Conservation (phyloP, 1,140 invertebrate species). For the Choristoneura fumiferana region DNA sequence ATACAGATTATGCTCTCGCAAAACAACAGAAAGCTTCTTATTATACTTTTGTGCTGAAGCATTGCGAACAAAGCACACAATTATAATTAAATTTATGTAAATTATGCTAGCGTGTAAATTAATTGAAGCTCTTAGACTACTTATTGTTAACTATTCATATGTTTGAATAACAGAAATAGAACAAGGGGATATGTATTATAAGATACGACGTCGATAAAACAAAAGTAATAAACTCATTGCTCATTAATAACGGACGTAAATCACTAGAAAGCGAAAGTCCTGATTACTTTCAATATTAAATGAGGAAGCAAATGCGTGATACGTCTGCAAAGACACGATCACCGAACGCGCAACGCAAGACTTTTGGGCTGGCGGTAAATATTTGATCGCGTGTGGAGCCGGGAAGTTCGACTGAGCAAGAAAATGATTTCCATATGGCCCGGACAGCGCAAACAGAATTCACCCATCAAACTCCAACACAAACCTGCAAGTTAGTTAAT, state of each 20-base stretch:
- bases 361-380: constrained; percentile 56
- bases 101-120: not conserved
- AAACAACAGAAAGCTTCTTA: constrained; percentile 9
- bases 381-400: constrained; percentile 58
- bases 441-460: constrained; percentile 57
- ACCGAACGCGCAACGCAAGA: constrained; percentile 39
- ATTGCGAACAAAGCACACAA: constrained; percentile 12
- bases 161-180: not conserved
- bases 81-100: constrained; percentile 18
- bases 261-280: constrained; percentile 19
- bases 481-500: constrained; percentile 68
- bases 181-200: not conserved
- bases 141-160: constrained; percentile 2
- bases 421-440: constrained; percentile 68
- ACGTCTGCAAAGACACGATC: constrained; percentile 51
- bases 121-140: constrained; percentile 5
- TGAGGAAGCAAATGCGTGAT: constrained; percentile 34
- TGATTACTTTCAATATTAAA: constrained; percentile 33
- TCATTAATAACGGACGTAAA: too few species aligned
- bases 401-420: constrained; percentile 62
- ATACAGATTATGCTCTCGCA: constrained; percentile 17
- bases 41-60: constrained; percentile 7
- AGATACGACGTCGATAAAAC: not conserved
- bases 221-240: too few species aligned
- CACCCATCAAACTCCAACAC: constrained; percentile 67